Conservation (phyloP, 2,888 invertebrate species). For the Synanthedon vespiformis region DNA sequence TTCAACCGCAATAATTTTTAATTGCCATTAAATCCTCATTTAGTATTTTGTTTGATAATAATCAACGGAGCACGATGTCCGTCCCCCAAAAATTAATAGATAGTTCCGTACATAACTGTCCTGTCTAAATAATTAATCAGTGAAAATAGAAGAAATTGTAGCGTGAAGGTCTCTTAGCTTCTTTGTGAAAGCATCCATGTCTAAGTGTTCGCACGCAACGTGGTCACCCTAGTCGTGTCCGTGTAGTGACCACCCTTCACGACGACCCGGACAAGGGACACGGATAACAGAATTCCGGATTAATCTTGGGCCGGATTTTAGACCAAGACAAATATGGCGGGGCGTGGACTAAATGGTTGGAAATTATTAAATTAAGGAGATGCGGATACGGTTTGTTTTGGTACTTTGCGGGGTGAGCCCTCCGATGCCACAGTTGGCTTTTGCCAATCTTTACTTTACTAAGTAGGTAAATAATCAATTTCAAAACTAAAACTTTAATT, state of each 20-base stretch:
- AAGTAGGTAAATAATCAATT: too few species aligned
- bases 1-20: too few species aligned
- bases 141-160: too few species aligned
- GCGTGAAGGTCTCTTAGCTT: neutral
- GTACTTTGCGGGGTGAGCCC: slow-evolving; percentile 5
- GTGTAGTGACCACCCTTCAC: slow-evolving; percentile 1
- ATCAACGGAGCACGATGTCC: too few species aligned
- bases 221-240: slow-evolving; percentile 15
- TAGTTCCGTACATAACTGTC: too few species aligned
- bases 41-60: too few species aligned
- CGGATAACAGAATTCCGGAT: slow-evolving; percentile 52
- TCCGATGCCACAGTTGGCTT: too few species aligned
- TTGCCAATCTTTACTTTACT: too few species aligned
- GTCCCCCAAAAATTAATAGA: too few species aligned
- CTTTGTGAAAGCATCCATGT: slow-evolving; percentile 11
- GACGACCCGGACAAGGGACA: slow-evolving; percentile 19
- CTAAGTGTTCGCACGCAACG: slow-evolving; percentile 22
- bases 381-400: slow-evolving; percentile 28
- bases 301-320: slow-evolving; percentile 59
- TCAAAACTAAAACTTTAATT: too few species aligned
- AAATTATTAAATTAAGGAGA: slow-evolving; percentile 62
- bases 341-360: slow-evolving; percentile 48
- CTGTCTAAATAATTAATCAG: too few species aligned
- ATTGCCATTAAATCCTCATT: too few species aligned
- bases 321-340: slow-evolving; percentile 62